Percentiles rank a stretch among this genome's conserved stretches.
phyloP scores from a whole-genome alignment of 2,888 invertebrate species.

The Lampropteryx suffumata region DNA sequence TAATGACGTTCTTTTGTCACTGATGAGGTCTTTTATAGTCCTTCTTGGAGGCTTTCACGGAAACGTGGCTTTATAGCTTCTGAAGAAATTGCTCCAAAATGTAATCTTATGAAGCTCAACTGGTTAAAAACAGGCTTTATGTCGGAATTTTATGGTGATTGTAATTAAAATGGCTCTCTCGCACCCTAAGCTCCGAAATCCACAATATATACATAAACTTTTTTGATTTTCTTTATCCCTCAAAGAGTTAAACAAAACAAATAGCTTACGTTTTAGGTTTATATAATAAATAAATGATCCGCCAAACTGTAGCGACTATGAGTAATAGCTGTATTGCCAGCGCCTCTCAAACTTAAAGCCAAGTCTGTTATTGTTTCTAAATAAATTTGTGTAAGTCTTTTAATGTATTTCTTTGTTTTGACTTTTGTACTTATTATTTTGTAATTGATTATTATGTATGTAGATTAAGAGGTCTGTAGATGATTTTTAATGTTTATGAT shows the following conservation, averaged over 20 bases:
- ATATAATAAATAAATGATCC: conserved; percentile 15
- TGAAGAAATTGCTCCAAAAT: conserved; percentile 13
- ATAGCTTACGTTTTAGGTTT: neutral
- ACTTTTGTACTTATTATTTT: too few relatives aligned
- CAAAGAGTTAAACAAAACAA: neutral
- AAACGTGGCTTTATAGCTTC: too few relatives aligned
- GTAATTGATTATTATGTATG: too few relatives aligned
- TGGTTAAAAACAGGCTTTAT: conserved; percentile 7
- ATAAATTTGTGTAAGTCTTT: too few relatives aligned
- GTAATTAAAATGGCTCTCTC: conserved; percentile 5
- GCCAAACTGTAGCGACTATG: conserved; percentile 7
- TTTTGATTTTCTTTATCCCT: neutral
- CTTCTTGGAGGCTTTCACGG: conserved; percentile 23
- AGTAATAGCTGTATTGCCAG: conserved; percentile 17
- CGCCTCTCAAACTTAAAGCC: conserved; percentile 15
- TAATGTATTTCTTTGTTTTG: too few relatives aligned
- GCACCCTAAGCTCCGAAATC: neutral
- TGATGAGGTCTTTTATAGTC: conserved; percentile 28
- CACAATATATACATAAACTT: too few relatives aligned
- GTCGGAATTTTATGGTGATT: conserved; percentile 1
- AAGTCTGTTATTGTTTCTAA: neutral
- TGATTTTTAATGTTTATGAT: too few relatives aligned
- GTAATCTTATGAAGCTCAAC: conserved; percentile 10
- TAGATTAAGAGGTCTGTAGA: too few relatives aligned
- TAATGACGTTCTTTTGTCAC: conserved; percentile 28